These are phyloP conservation scores for Eupithecia abbreviata DNA, from an alignment of 2,888 invertebrate genomes.

Conservation along the genomic window DNA sequence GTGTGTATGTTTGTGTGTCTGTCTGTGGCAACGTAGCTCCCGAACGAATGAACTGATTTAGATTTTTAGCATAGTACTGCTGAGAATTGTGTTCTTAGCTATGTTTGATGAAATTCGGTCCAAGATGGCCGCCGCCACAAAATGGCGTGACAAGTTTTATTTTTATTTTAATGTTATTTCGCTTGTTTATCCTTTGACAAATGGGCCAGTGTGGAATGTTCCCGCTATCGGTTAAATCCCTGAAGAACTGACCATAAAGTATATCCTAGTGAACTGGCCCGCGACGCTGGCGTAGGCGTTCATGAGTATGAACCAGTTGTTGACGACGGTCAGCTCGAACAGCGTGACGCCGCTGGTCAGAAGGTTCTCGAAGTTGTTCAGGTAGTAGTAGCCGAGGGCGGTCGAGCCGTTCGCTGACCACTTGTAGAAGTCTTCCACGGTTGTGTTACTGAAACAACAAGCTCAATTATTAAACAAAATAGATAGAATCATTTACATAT, in stretches of 20 bases:
- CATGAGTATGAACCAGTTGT: conserved; percentile 97
- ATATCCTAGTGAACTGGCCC: conserved; percentile 89
- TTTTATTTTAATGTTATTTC: no score
- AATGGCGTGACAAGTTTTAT: no score
- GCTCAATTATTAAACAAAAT: neutral
- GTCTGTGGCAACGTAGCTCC: no score
- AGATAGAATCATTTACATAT: neutral
- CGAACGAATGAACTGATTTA: no score
- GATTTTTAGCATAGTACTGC: no score
- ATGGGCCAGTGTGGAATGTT: no score
- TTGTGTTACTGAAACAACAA: conserved; percentile 87
- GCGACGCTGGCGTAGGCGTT: conserved; percentile 90
- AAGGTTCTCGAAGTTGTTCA: conserved; percentile 93
- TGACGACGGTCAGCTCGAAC: conserved; percentile 95
- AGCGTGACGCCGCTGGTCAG: conserved; percentile 91
- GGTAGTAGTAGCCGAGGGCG: conserved; percentile 91
- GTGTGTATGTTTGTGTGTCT: no score
- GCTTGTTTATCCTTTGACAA: no score
- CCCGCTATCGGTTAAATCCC: neutral
- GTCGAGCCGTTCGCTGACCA: conserved; percentile 87
- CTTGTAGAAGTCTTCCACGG: conserved; percentile 92
- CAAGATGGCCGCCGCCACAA: no score
- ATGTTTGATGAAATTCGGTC: no score
- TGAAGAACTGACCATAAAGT: conserved; percentile 87
- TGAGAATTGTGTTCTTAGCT: no score